Conservation (phyloP, 2,113 vertebrate species). For the Lutjanus erythropterus region DNA sequence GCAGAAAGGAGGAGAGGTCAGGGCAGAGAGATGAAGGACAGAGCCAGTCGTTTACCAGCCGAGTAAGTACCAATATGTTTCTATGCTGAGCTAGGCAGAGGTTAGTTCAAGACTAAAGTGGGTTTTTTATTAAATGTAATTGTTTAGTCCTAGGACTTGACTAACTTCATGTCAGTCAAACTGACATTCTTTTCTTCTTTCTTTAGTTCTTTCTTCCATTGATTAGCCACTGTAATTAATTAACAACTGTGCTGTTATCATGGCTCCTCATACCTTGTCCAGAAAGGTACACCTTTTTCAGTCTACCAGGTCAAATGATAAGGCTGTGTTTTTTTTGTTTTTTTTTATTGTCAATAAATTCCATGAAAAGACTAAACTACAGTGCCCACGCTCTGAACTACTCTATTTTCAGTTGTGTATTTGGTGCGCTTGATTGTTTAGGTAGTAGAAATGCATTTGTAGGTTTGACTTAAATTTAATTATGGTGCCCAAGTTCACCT, state of each 20-base stretch:
- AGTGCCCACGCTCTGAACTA: no score
- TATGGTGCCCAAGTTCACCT: no score
- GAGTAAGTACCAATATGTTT: conserved; percentile 74
- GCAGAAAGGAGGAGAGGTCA: conserved; percentile 68
- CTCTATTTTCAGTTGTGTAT: neutral
- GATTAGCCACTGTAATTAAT: neutral
- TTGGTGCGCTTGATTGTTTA: neutral
- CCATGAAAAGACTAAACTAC: neutral
- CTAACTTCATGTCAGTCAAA: conserved; percentile 7
- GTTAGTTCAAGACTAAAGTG: conserved; percentile 17
- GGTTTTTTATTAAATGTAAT: conserved; percentile 25
- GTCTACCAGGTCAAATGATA: neutral
- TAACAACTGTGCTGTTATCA: neutral
- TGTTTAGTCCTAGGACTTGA: conserved; percentile 6
- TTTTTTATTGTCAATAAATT: neutral
- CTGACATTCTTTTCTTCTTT: neutral
- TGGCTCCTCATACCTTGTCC: neutral
- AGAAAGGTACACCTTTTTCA: no score
- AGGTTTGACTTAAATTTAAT: neutral
- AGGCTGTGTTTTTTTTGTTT: neutral
- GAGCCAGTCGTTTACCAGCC: conserved; percentile 44
- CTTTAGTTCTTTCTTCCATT: neutral
- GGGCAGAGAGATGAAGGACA: conserved; percentile 70
- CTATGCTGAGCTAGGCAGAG: conserved; percentile 3
- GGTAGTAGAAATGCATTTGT: neutral